These are phyloP conservation scores for Leptinotarsa rubiginosa DNA, from an alignment of 2,888 invertebrate genomes.

Conservation along the genomic window DNA sequence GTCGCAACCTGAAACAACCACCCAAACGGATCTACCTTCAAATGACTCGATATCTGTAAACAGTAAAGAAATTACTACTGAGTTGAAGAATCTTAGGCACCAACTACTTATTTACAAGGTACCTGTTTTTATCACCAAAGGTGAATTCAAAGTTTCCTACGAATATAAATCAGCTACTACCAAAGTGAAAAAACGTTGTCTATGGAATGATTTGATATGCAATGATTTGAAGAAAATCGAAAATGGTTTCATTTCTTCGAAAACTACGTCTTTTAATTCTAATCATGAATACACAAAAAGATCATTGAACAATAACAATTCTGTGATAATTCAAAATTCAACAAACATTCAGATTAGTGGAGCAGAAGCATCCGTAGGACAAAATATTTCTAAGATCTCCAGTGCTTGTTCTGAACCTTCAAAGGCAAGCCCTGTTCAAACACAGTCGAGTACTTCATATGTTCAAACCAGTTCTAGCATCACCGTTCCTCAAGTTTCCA, in stretches of 20 bases:
- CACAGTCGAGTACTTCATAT: neutral
- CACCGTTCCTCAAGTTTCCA: neutral
- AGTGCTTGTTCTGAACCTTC: neutral
- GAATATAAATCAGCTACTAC: neutral
- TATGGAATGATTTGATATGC: conserved; percentile 32
- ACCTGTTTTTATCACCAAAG: conserved; percentile 22
- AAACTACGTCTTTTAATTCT: neutral
- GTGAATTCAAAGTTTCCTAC: conserved; percentile 29
- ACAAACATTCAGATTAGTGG: neutral
- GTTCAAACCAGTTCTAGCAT: neutral
- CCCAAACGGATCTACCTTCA: conserved; percentile 24
- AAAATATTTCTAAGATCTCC: neutral
- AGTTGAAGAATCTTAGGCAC: conserved; percentile 28
- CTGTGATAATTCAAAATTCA: neutral
- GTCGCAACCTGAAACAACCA: neutral
- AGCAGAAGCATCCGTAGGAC: neutral
- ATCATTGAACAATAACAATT: neutral
- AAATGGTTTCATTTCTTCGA: neutral
- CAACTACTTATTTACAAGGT: conserved; percentile 25
- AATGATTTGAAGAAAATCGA: conserved; percentile 20
- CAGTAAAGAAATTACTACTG: neutral
- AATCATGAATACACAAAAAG: neutral
- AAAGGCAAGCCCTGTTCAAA: neutral
- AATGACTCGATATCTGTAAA: conserved; percentile 22
- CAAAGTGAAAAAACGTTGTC: conserved; percentile 23